phyloP scores from a whole-genome alignment of 2,113 vertebrate species.

The Syngnathus scovelli region DNA sequence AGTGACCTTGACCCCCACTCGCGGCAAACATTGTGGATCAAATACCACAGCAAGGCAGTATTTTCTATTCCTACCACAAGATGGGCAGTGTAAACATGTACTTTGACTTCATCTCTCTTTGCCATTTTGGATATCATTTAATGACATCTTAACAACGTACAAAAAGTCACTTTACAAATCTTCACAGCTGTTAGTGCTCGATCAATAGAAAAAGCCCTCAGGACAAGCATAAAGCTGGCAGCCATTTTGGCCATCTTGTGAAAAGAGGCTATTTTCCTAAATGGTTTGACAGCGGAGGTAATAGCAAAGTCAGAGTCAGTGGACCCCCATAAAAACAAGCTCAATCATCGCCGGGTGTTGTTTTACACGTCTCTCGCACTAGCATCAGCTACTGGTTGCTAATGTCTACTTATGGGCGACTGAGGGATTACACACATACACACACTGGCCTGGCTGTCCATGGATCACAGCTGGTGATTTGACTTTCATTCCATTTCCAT shows the following conservation, averaged over 20 bases:
- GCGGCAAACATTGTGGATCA: background rate
- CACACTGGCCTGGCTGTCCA: conserved; percentile 7
- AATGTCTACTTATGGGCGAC: conserved; percentile 23
- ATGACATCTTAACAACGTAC: background rate
- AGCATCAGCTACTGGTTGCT: conserved; percentile 43
- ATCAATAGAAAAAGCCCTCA: conserved; percentile 14
- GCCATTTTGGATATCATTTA: background rate
- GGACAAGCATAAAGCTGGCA: conserved; percentile 15
- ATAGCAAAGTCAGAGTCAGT: conserved; percentile 49
- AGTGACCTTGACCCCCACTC: background rate
- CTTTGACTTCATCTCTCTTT: background rate
- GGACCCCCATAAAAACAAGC: conserved; percentile 40
- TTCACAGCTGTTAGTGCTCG: background rate
- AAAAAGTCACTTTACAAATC: conserved; percentile 19
- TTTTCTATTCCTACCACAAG: no score
- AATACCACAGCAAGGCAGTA: background rate
- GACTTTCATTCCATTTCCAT: conserved; percentile 63
- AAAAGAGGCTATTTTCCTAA: conserved; percentile 55
- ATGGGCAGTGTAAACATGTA: background rate
- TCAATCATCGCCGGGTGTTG: conserved; percentile 38
- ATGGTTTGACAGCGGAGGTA: conserved; percentile 51
- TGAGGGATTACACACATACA: conserved; percentile 9
- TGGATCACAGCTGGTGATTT: conserved; percentile 50
- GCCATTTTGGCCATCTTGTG: conserved; percentile 36
- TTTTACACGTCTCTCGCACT: conserved; percentile 20